These are phyloP conservation scores for Anser brachyrhynchus DNA, from an alignment of 2,113 vertebrate genomes.

Conservation along the genomic window DNA sequence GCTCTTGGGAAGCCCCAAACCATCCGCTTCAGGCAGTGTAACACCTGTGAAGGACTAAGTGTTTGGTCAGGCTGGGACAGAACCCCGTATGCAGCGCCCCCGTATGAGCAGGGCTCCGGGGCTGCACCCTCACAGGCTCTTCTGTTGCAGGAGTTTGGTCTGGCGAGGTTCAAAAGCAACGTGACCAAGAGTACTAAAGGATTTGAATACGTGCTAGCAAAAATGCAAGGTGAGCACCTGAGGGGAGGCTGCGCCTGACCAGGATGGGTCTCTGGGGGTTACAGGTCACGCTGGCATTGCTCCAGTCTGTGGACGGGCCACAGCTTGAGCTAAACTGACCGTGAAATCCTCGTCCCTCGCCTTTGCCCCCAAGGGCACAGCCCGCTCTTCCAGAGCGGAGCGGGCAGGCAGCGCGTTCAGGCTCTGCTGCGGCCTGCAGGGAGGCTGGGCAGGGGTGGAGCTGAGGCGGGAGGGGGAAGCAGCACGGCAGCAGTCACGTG, in stretches of 20 bases:
- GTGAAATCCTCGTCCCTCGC: not conserved
- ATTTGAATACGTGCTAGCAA: slow-evolving; percentile 92
- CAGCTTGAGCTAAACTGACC: not conserved
- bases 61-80: not conserved
- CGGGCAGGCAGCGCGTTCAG: not conserved
- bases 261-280: not conserved
- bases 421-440: not conserved
- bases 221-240: slow-evolving; percentile 88
- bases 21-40: not conserved
- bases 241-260: not conserved
- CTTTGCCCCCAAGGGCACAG: not conserved
- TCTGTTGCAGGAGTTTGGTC: slow-evolving; percentile 90
- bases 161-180: slow-evolving; percentile 94
- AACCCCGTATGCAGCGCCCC: not conserved
- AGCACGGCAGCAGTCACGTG: not conserved
- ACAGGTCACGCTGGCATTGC: not conserved
- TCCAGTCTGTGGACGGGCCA: not conserved
- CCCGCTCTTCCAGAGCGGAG: rapidly evolving
- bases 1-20: not conserved
- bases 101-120: not conserved
- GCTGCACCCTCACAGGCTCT: not conserved
- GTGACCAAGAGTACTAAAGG: slow-evolving; percentile 96
- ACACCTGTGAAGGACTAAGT: not conserved
- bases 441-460: not conserved
- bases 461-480: not conserved